Evolutionary conservation across 2,113 vertebrate genomes (phyloP).

Genomic region (Crotalus viridis): DNA sequence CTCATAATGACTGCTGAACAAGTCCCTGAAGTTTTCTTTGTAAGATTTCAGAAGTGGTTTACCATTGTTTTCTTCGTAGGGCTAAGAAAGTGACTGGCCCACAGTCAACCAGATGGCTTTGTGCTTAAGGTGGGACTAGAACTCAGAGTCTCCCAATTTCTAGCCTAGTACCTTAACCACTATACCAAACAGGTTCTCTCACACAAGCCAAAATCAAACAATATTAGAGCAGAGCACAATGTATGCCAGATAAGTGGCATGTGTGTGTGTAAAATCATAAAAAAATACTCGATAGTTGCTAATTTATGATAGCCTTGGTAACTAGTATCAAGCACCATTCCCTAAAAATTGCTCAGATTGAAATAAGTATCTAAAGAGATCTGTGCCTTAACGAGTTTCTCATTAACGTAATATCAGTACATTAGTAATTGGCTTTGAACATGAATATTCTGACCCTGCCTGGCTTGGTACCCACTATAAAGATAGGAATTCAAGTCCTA

Average conservation of each 20-base stretch:
- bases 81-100: background rate
- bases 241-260: background rate
- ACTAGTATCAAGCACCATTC: background rate
- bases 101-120: background rate
- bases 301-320: background rate
- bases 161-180: background rate
- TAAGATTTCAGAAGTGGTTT: background rate
- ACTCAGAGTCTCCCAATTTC: background rate
- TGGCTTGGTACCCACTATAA: background rate
- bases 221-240: background rate
- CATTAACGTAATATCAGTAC: background rate
- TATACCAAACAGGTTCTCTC: background rate
- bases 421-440: background rate
- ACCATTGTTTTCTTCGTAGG: background rate
- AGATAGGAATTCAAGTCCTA: background rate
- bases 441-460: background rate
- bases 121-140: background rate
- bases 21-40: background rate
- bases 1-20: background rate
- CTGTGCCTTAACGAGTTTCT: background rate
- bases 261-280: background rate
- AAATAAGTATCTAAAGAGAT: background rate
- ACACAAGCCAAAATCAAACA: background rate
- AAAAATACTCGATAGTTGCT: background rate
- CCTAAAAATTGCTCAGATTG: background rate